Conservation (phyloP, 2,888 invertebrate genomes). For the Drosophila diplacantha region DNA sequence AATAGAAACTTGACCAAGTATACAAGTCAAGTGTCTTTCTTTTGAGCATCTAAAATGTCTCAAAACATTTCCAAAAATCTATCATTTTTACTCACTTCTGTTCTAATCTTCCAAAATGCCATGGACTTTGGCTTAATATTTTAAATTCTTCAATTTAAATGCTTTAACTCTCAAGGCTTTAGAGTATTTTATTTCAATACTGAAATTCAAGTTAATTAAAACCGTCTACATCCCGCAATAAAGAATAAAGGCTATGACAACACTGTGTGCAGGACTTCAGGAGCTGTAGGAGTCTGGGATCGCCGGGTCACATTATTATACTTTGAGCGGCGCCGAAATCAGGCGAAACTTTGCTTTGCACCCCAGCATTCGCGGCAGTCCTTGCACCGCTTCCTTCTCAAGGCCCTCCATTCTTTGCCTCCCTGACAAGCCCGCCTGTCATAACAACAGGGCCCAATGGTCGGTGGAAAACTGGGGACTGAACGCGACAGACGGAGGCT, state of each 20-base stretch:
- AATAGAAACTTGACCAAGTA: background rate
- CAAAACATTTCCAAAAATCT: background rate
- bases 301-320: slow-evolving; percentile 59
- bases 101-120: background rate
- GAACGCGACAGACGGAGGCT: slow-evolving; percentile 40
- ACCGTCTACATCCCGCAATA: background rate
- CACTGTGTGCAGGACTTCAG: slow-evolving; percentile 8
- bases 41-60: background rate
- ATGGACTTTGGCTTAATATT: background rate
- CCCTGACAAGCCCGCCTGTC: slow-evolving; percentile 39
- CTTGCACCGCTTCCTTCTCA: slow-evolving; percentile 1
- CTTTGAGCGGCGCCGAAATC: slow-evolving; percentile 65
- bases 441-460: slow-evolving; percentile 45
- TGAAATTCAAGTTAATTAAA: background rate
- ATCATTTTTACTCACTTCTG: background rate
- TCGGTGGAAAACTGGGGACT: slow-evolving; percentile 29
- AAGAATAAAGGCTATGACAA: slow-evolving; percentile 7
- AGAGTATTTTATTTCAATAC: too few relatives aligned
- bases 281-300: slow-evolving; percentile 3
- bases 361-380: slow-evolving; percentile 19
- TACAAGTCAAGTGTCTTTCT: background rate
- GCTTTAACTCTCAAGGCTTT: too few relatives aligned
- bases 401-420: background rate
- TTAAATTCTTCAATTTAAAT: background rate
- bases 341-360: slow-evolving; percentile 57